phyloP scores from a whole-genome alignment of 1,140 invertebrate species.

The Drosophila malerkotliana region DNA sequence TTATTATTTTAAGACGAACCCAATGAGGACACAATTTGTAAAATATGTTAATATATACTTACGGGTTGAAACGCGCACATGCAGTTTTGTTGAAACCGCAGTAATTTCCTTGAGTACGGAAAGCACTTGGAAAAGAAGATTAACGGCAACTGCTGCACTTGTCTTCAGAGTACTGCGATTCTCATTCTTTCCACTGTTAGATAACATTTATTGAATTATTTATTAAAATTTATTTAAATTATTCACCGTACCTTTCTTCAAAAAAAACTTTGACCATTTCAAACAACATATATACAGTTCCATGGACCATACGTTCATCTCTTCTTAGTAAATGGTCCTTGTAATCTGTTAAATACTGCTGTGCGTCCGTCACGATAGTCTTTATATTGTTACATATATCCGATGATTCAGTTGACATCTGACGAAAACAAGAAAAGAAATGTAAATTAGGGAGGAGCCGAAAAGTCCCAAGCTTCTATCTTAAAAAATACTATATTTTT shows the following conservation, averaged over 20 bases:
- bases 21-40: no score
- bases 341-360: slow-evolving; percentile 15
- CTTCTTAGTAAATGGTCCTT: slow-evolving; percentile 12
- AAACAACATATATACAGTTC: slow-evolving; percentile 34
- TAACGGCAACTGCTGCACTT: not conserved
- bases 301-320: slow-evolving; percentile 43
- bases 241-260: not conserved
- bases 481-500: no score
- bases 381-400: slow-evolving; percentile 11
- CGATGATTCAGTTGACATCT: slow-evolving; percentile 13
- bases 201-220: not conserved
- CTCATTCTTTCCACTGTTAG: not conserved
- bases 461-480: no score
- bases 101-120: slow-evolving; percentile 24
- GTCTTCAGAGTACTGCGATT: not conserved
- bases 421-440: not conserved
- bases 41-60: slow-evolving; percentile 3
- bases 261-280: slow-evolving; percentile 28
- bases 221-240: not conserved
- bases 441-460: no score
- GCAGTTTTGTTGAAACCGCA: not conserved
- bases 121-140: slow-evolving; percentile 36
- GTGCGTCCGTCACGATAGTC: slow-evolving; percentile 20
- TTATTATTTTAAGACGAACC: not conserved
- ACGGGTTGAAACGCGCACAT: slow-evolving; percentile 35